Evolutionary conservation across 37 sponge, comb jelly and placozoan genomes (phyloP).

Genomic region (Agelas oroides): DNA sequence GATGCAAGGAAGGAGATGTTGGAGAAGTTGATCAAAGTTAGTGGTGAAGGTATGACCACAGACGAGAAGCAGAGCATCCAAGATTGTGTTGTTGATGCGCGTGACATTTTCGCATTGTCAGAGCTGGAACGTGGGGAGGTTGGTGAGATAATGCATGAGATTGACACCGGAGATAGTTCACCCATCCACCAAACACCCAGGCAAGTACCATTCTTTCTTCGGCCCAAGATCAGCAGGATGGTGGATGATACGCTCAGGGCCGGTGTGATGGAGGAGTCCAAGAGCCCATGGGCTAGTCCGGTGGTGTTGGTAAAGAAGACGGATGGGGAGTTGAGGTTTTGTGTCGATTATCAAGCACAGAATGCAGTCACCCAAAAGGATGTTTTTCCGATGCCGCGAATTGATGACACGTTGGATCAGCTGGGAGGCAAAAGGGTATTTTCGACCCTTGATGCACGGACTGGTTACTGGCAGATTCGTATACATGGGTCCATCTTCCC

Average conservation of each 20-base stretch:
- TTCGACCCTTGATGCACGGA: constrained; percentile 2
- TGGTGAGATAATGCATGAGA: neutral
- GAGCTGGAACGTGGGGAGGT: constrained; percentile 3
- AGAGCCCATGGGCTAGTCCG: constrained; percentile 12
- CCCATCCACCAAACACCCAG: constrained; percentile 8
- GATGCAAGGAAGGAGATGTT: neutral
- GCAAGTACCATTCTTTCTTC: neutral
- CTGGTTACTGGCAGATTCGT: constrained; percentile 38
- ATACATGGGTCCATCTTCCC: neutral
- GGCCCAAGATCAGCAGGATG: neutral
- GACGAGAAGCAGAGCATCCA: neutral
- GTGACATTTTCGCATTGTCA: constrained; percentile 18
- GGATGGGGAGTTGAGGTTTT: constrained; percentile 12
- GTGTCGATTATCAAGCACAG: constrained; percentile 18
- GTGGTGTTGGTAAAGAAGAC: constrained; percentile 33
- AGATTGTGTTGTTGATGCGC: constrained; percentile 1
- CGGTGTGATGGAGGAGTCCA: constrained; percentile 14
- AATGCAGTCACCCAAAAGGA: constrained; percentile 13
- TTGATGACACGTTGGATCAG: constrained; percentile 24
- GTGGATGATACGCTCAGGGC: constrained; percentile 9
- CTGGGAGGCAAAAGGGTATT: neutral
- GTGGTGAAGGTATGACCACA: neutral
- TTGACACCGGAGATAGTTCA: too few relatives aligned
- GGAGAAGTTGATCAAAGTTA: neutral
- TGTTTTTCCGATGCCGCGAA: constrained; percentile 23